Conservation (phyloP, 92 coral and sea anemone genomes). For the Heteractis magnifica region DNA sequence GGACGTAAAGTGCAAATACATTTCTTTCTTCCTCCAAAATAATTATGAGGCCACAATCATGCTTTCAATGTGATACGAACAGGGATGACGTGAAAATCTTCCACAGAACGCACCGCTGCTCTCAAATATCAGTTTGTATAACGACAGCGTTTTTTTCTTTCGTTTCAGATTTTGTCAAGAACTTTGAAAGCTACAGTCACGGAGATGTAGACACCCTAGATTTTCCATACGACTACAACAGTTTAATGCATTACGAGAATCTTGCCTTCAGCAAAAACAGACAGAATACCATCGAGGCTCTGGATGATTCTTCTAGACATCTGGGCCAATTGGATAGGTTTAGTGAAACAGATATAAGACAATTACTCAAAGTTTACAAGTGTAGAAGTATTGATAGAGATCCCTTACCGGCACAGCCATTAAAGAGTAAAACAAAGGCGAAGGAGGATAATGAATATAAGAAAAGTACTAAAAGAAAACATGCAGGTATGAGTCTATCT, state of each 20-base stretch:
- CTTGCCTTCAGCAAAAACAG: conserved; percentile 86
- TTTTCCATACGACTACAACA: conserved; percentile 72
- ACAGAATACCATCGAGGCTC: conserved; percentile 67
- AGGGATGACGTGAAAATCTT: too few species aligned
- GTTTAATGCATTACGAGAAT: conserved; percentile 86
- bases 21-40: too few species aligned
- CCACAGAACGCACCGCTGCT: too few species aligned
- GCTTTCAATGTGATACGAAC: too few species aligned
- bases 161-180: conserved; percentile 57
- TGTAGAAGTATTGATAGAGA: conserved; percentile 59
- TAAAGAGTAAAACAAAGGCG: conserved; percentile 14
- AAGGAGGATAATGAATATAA: conserved; percentile 8
- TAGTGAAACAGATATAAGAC: conserved; percentile 68
- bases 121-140: not conserved
- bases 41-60: too few species aligned
- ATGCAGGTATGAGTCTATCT: not conserved
- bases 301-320: conserved; percentile 47
- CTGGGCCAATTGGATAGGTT: conserved; percentile 82
- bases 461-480: not conserved
- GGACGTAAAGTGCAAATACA: too few species aligned
- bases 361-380: conserved; percentile 70
- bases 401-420: conserved; percentile 37
- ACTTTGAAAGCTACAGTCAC: conserved; percentile 76
- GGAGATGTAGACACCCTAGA: conserved; percentile 65
- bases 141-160: not conserved